Conservation (phyloP, 2,797 vertebrate species). For the Catostomus latipinnis region DNA sequence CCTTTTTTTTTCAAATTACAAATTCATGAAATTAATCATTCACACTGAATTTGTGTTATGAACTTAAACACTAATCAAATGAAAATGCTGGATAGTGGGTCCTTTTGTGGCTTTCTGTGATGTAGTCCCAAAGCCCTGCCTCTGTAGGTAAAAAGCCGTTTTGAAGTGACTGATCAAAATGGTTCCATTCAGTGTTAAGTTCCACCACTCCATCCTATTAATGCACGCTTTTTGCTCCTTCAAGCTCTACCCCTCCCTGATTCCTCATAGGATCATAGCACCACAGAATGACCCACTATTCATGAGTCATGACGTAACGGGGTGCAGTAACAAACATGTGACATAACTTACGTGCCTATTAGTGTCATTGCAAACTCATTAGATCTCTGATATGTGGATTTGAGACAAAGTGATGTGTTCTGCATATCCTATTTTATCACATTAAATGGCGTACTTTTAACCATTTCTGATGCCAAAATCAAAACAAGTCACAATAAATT, state of each 20-base stretch:
- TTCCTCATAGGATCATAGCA: conserved; percentile 67
- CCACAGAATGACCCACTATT: conserved; percentile 88
- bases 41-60: conserved; percentile 50
- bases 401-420: conserved; percentile 39
- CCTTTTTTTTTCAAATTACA: conserved; percentile 24
- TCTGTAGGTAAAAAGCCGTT: conserved; percentile 40
- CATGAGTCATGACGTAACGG: conserved; percentile 54
- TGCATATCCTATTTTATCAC: conserved; percentile 37
- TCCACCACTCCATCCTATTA: conserved; percentile 67
- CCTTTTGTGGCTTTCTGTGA: conserved; percentile 99
- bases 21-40: conserved; percentile 66
- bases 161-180: conserved; percentile 67
- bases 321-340: conserved; percentile 48
- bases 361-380: conserved; percentile 53
- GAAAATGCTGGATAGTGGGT: conserved; percentile 94
- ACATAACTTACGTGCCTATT: conserved; percentile 55
- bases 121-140: conserved; percentile 63
- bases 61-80: conserved; percentile 66
- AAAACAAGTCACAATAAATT: not conserved
- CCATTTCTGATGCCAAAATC: conserved; percentile 19
- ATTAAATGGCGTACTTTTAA: not conserved
- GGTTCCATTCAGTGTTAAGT: conserved; percentile 78
- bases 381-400: conserved; percentile 35
- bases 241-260: conserved; percentile 33
- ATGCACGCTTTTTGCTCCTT: conserved; percentile 69